phyloP scores from a whole-genome alignment of 2,797 vertebrate genomes.

The Pangasius macronema region DNA sequence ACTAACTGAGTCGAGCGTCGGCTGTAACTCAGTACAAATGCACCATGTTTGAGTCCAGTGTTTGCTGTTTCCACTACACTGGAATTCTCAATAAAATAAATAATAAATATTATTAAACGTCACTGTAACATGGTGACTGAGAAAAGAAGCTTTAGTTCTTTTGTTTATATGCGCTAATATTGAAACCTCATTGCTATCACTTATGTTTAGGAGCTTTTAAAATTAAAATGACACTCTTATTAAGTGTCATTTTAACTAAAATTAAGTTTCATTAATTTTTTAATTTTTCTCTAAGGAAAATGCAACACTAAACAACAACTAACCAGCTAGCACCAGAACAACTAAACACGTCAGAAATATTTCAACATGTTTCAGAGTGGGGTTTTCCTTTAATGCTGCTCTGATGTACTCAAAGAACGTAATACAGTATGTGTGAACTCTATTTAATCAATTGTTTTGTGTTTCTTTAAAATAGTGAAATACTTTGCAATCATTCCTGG shows the following conservation, averaged over 20 bases:
- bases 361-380: not conserved
- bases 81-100: not conserved
- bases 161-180: not conserved
- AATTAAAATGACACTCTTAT: not conserved
- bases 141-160: not conserved
- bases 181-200: not conserved
- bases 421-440: not conserved
- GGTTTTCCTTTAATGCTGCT: not conserved
- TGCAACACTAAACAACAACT: not conserved
- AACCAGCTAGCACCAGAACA: not conserved
- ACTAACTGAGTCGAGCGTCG: not conserved
- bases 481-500: not conserved
- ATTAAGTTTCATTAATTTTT: not conserved
- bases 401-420: not conserved
- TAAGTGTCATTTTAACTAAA: not conserved
- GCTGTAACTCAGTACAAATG: not conserved
- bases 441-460: not conserved
- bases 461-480: conserved; percentile 19
- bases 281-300: not conserved
- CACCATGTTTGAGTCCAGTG: not conserved
- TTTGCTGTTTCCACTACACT: not conserved
- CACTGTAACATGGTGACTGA: not conserved
- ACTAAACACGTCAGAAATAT: not conserved
- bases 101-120: not conserved
- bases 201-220: not conserved